Evolutionary conservation across 2,113 vertebrate species (phyloP).

Genomic region (Leptobrachium leishanense): DNA sequence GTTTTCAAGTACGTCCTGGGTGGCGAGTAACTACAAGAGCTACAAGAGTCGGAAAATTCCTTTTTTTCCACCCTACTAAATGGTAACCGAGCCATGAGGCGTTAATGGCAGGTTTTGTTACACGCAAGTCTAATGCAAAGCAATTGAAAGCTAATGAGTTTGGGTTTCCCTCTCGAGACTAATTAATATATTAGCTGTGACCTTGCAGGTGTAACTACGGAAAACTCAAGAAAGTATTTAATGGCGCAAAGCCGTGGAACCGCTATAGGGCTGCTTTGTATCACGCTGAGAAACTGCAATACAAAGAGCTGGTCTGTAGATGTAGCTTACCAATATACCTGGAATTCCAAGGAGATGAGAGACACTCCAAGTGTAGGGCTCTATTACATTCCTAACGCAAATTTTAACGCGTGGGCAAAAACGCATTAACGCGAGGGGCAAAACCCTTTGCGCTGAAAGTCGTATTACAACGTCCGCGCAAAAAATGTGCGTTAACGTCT

Average conservation of each 20-base stretch:
- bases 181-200: not conserved
- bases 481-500: no score
- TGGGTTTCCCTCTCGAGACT: not conserved
- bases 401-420: no score
- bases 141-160: slow-evolving; percentile 13
- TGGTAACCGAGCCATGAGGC: not conserved
- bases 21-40: not conserved
- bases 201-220: not conserved
- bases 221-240: not conserved
- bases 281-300: slow-evolving; percentile 17
- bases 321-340: not conserved
- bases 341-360: no score
- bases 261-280: not conserved
- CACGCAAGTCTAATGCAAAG: not conserved
- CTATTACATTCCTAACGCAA: no score
- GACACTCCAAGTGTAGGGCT: no score
- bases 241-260: not conserved
- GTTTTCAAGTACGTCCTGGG: no score
- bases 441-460: no score
- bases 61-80: not conserved
- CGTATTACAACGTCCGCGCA: no score
- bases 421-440: no score
- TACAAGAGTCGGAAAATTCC: not conserved
- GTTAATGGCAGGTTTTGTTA: slow-evolving; percentile 11
- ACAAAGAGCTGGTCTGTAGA: not conserved